Evolutionary conservation across 2,113 vertebrate genomes (phyloP).

Genomic region (Apaloderma vittatum): DNA sequence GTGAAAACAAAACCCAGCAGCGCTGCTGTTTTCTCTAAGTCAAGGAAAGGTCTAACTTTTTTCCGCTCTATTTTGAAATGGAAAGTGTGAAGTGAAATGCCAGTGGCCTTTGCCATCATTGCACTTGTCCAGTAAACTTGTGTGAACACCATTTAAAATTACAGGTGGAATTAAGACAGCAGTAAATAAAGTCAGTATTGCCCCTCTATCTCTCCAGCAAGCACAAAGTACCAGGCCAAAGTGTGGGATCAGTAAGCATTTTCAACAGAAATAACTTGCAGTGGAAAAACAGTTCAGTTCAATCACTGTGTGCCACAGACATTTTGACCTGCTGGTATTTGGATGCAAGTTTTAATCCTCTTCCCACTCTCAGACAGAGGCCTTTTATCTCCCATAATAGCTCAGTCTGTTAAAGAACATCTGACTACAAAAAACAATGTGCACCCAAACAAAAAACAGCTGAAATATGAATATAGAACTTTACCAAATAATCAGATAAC

Average conservation of each 20-base stretch:
- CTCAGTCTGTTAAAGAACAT: not conserved
- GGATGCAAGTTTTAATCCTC: constrained; percentile 8
- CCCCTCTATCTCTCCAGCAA: not conserved
- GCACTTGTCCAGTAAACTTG: not conserved
- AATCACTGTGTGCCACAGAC: not conserved
- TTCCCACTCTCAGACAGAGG: not conserved
- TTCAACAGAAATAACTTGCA: not conserved
- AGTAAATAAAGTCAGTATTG: not conserved
- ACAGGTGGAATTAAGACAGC: not conserved
- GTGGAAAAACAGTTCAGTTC: not conserved
- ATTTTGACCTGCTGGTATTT: constrained; percentile 32
- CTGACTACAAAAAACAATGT: not conserved
- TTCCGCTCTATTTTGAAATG: not conserved
- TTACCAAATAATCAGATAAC: not conserved
- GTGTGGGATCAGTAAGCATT: not conserved
- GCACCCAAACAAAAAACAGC: not conserved
- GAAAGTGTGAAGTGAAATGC: not conserved
- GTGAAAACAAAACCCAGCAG: not conserved
- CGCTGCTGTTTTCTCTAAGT: not conserved
- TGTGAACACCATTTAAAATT: not conserved
- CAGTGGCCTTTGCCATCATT: not conserved
- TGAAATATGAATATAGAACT: not conserved
- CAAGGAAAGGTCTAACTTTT: not conserved
- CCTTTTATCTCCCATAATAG: not conserved
- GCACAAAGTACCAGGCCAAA: not conserved